Percentiles rank a stretch among this genome's conserved stretches.
These are phyloP conservation scores for Carcharodon carcharias DNA, from an alignment of 2,797 vertebrate genomes.

Conservation along the genomic window DNA sequence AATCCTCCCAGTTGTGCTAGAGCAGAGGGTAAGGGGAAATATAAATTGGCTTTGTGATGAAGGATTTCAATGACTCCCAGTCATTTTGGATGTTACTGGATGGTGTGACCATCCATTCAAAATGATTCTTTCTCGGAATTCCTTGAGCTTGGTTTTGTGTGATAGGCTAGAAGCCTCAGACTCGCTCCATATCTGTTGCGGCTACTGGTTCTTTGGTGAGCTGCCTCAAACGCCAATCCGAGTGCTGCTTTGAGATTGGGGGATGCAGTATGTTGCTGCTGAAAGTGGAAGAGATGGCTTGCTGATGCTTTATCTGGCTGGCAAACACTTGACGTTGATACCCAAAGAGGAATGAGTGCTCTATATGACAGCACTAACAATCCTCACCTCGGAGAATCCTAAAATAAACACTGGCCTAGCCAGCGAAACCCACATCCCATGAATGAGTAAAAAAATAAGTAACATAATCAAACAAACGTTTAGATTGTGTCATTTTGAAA, in stretches of 20 bases:
- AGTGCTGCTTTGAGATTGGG: not conserved
- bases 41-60: not conserved
- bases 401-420: no score
- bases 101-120: no score
- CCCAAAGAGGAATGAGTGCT: no score
- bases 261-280: not conserved
- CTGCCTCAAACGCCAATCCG: not conserved
- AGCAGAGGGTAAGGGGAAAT: not conserved
- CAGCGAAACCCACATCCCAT: no score
- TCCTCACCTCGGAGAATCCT: not conserved
- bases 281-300: not conserved
- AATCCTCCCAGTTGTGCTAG: not conserved
- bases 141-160: not conserved
- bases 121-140: not conserved
- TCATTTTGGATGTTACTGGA: no score
- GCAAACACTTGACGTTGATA: no score
- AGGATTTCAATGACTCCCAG: not conserved
- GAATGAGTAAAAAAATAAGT: no score
- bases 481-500: not conserved
- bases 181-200: no score
- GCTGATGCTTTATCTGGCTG: no score
- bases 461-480: no score
- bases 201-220: not conserved
- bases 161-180: not conserved
- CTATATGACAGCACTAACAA: not conserved